Evolutionary conservation across 2,113 vertebrate genomes (phyloP).

Genomic region (Actenoides hombroni): DNA sequence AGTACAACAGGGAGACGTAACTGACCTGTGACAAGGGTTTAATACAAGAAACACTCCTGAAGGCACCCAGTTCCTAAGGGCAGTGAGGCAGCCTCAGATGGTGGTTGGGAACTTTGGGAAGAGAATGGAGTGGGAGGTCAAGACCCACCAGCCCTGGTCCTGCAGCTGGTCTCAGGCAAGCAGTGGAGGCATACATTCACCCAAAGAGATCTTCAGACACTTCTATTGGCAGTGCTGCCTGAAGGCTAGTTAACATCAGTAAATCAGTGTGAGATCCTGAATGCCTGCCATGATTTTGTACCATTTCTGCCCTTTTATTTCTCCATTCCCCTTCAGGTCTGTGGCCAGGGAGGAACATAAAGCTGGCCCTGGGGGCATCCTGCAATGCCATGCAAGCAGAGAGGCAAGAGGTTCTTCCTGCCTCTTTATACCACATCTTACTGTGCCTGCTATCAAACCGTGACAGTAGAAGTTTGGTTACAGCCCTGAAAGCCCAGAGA

Average conservation of each 20-base stretch:
- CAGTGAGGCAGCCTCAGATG: not conserved
- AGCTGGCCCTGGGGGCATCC: not conserved
- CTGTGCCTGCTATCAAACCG: not conserved
- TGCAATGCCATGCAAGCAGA: not conserved
- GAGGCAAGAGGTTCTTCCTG: accelerated
- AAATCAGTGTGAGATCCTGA: not conserved
- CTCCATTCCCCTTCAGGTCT: not conserved
- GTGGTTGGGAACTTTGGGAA: not conserved
- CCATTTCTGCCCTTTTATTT: not conserved
- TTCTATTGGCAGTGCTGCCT: not conserved
- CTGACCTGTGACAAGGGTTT: slow-evolving; percentile 30
- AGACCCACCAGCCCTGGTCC: not conserved
- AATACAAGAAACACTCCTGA: not conserved
- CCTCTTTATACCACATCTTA: accelerated
- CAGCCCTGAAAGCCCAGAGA: not conserved
- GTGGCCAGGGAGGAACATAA: not conserved
- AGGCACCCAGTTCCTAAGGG: not conserved
- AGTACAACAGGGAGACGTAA: not conserved
- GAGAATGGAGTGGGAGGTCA: not conserved
- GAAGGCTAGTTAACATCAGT: not conserved
- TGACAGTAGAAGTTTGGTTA: not conserved
- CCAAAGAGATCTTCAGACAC: not conserved
- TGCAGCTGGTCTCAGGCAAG: not conserved
- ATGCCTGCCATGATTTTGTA: not conserved
- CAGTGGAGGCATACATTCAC: not conserved